Percentiles rank a stretch among this genome's conserved stretches.
Evolutionary conservation across 2,888 invertebrate species (phyloP).

Genomic region (Drosophila prostipennis): DNA sequence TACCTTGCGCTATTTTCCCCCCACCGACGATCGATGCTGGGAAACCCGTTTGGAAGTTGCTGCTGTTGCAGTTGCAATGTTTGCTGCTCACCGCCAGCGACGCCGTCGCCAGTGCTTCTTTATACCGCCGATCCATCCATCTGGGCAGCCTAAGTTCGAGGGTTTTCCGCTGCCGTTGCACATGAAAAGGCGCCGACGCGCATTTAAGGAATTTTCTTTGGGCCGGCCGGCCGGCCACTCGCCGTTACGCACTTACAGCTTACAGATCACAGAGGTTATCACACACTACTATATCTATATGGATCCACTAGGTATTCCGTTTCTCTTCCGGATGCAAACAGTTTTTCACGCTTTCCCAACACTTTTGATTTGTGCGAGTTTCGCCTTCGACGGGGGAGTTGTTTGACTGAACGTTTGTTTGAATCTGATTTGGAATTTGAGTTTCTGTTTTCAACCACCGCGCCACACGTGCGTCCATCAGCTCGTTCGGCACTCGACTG

Average conservation of each 20-base stretch:
- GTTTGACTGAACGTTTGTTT: background rate
- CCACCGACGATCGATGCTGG: constrained; percentile 57
- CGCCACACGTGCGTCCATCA: constrained; percentile 73
- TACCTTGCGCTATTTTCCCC: constrained; percentile 30
- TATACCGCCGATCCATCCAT: constrained; percentile 78
- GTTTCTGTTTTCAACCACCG: constrained; percentile 38
- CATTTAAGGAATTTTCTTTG: constrained; percentile 37
- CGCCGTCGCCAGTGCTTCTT: constrained; percentile 51
- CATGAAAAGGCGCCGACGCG: constrained; percentile 71
- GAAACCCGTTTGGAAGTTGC: constrained; percentile 66
- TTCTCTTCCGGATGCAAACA: constrained; percentile 19
- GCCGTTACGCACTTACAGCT: constrained; percentile 33
- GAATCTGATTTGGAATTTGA: constrained; percentile 12
- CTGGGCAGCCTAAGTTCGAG: constrained; percentile 69
- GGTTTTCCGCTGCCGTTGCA: constrained; percentile 46
- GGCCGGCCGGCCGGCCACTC: constrained; percentile 78
- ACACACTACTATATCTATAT: constrained; percentile 7
- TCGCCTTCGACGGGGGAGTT: constrained; percentile 2
- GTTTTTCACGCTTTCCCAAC: constrained; percentile 43
- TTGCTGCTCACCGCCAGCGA: constrained; percentile 56
- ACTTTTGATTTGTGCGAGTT: constrained; percentile 10
- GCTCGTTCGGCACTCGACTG: constrained; percentile 82
- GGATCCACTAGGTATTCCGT: background rate
- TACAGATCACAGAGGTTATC: constrained; percentile 25
- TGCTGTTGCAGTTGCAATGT: constrained; percentile 34